Evolutionary conservation across 2,888 invertebrate species (phyloP).

Genomic region (Punctoribates punctum): DNA sequence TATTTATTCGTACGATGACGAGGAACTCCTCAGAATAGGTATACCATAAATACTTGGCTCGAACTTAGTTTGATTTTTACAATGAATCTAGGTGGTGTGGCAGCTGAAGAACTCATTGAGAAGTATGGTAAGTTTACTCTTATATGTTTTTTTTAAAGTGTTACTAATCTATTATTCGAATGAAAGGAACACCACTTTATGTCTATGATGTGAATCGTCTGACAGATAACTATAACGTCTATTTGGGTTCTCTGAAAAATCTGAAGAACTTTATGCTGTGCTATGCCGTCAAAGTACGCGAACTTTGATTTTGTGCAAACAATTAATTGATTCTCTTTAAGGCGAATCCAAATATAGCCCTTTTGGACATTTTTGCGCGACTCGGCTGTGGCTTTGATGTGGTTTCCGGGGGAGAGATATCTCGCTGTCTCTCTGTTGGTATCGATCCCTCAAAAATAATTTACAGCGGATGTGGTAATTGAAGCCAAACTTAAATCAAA

Average conservation of each 20-base stretch:
- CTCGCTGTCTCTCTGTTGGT: slow-evolving; percentile 52
- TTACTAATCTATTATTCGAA: not conserved
- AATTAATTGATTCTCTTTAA: slow-evolving; percentile 49
- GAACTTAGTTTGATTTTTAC: not conserved
- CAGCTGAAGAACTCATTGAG: slow-evolving; percentile 35
- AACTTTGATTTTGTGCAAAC: not conserved
- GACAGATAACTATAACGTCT: slow-evolving; percentile 39
- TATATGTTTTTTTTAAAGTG: not conserved
- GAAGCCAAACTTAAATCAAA: too few relatives aligned
- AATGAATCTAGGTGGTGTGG: slow-evolving; percentile 31
- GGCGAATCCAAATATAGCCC: slow-evolving; percentile 52
- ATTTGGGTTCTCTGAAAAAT: slow-evolving; percentile 36
- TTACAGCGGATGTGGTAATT: slow-evolving; percentile 55
- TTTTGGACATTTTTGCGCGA: slow-evolving; percentile 50
- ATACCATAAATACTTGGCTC: not conserved
- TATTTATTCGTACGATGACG: slow-evolving; percentile 38
- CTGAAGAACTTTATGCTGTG: slow-evolving; percentile 41
- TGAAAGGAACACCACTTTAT: slow-evolving; percentile 40
- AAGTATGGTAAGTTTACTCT: slow-evolving; percentile 36
- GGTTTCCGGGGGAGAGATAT: slow-evolving; percentile 55
- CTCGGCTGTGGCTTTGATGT: slow-evolving; percentile 50
- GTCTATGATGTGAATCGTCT: slow-evolving; percentile 41
- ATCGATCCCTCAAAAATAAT: slow-evolving; percentile 52
- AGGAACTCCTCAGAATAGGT: slow-evolving; percentile 40
- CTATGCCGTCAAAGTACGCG: slow-evolving; percentile 36